A percentile compares a stretch with the other conserved stretches of the same genome.
Conservation (phyloP, 2,888 invertebrate species). For the Catotricha subobsoleta region DNA sequence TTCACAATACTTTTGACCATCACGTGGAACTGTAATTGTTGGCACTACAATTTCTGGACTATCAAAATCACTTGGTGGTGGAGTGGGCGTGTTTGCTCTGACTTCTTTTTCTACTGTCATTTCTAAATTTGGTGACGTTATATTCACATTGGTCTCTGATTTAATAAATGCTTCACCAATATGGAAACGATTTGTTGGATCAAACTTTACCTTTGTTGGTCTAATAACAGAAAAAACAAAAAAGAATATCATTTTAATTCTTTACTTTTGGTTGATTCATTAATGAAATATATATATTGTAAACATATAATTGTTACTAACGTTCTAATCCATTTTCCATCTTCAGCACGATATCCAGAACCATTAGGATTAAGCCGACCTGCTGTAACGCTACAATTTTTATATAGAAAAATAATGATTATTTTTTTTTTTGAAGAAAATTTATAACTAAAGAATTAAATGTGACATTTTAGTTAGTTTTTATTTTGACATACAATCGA, state of each 20-base stretch:
- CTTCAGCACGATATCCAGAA: slow-evolving; percentile 25
- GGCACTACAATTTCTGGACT: neutral
- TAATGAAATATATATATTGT: neutral
- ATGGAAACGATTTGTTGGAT: slow-evolving; percentile 17
- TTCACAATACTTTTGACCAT: slow-evolving; percentile 15
- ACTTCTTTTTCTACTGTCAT: neutral
- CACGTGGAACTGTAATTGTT: neutral
- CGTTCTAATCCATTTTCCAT: slow-evolving; percentile 31
- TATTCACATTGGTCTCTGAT: neutral
- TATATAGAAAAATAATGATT: neutral
- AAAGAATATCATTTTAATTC: neutral
- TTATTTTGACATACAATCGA: slow-evolving; percentile 22
- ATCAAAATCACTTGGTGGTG: neutral
- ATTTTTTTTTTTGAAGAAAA: neutral
- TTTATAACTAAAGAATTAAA: neutral
- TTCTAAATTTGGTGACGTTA: neutral
- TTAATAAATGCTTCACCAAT: slow-evolving; percentile 18
- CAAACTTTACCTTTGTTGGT: slow-evolving; percentile 8
- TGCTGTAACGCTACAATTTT: slow-evolving; percentile 19
- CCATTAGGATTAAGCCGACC: slow-evolving; percentile 28
- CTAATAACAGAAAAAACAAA: neutral
- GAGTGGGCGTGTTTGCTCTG: neutral
- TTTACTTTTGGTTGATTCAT: neutral
- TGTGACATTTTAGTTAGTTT: too few relatives aligned
- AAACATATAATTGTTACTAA: slow-evolving; percentile 10